Percentiles rank a stretch among this genome's conserved stretches.
These are phyloP conservation scores for Enteromius viviparus DNA, from an alignment of 2,797 vertebrate genomes.

Conservation along the genomic window DNA sequence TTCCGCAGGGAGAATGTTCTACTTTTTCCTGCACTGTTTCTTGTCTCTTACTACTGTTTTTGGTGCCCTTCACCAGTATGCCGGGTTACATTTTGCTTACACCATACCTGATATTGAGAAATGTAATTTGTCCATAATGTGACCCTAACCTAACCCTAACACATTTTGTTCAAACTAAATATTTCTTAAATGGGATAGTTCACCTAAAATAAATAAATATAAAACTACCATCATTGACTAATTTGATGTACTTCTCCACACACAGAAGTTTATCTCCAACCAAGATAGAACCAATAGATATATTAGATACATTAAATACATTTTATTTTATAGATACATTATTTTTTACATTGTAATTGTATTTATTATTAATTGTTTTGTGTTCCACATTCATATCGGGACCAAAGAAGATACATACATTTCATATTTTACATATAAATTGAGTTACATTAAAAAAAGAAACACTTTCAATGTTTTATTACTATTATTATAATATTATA, in stretches of 20 bases:
- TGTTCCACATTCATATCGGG: neutral
- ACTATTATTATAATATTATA: neutral
- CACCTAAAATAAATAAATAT: neutral
- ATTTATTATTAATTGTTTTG: neutral
- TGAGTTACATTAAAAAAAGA: neutral
- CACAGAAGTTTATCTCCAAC: neutral
- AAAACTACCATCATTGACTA: neutral
- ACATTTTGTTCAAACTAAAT: neutral
- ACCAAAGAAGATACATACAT: neutral
- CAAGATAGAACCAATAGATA: neutral
- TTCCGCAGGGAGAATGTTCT: conserved; percentile 76
- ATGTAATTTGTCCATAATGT: neutral
- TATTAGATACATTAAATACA: neutral
- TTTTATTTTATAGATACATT: neutral
- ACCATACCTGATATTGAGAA: neutral
- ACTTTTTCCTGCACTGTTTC: conserved; percentile 68
- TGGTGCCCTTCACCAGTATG: neutral
- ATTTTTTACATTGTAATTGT: neutral
- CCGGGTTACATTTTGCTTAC: neutral
- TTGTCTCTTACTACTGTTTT: conserved; percentile 43
- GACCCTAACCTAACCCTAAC: neutral
- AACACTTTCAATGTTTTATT: neutral
- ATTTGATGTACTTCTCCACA: neutral
- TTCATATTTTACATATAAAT: neutral
- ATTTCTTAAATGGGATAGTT: neutral